Base-by-base conservation (phyloP, 2,888 invertebrate genomes). In the Drosophila fulvimacula region DNA sequence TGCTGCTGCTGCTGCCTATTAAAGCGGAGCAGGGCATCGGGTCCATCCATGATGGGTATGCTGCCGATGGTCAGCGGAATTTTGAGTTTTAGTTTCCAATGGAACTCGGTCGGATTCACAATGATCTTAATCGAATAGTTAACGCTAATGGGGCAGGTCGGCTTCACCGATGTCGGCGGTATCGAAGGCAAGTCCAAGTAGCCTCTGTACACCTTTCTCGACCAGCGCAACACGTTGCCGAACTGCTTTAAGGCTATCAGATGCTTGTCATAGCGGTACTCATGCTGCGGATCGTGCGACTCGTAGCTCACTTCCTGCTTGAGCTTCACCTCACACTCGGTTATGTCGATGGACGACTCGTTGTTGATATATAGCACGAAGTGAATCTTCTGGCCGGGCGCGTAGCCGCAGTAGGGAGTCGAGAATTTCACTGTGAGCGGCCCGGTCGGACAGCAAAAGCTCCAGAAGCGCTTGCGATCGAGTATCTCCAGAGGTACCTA, bases 321-420 rank as follows among this genome's bases (percentile, higher is more conserved):
- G 34, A 96, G 92, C 71, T 93, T 93, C 55, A 96, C 93, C 89
- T 94, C 94, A 13, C 96, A 93, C 64, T 94, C 93, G 69, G 94
- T 93, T 49, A 96, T 93, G 73, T 94, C 93, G 39, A 95, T 94
- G 88, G 95, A 95, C 64, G 96, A 96, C 87, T 95, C 94, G 92
- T 97, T 97, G 81, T 96, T 96, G 39, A 96, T 93, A 83, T 95
- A 95, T 11, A 96, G 93, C 71, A 94, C 94, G 46, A 96, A 93
- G 1, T 95, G 95, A 2, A 97, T 95, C 65, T 94, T 93, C 92
- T 97, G 96, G 0, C 96, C 96, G 1, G 96, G 95, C 42, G 96
- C 95, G 91, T 95, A 96, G 10, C 96, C 96, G 21, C 94, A 94
- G 55, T 95, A 95, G 0, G 96, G 96, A 11, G 92, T 92, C 30